Evolutionary conservation across 2,888 invertebrate species (phyloP), one percentile per base, ranked within the genome.

Genomic region (Drosophila nr. perissopoda): DNA sequence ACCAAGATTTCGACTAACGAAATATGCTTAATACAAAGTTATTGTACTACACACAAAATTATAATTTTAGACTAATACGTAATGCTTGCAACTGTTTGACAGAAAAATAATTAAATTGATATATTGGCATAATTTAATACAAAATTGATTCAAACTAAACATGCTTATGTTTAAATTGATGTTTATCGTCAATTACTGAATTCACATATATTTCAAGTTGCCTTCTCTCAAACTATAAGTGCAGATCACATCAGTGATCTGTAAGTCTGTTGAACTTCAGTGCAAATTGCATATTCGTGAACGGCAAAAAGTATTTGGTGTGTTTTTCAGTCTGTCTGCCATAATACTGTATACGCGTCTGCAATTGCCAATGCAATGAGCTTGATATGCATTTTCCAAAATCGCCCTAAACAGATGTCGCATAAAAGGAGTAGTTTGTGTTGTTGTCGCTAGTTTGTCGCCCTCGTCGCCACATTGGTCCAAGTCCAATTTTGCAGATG

Each of bases 301-400:
- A 54, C 48, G 51, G 69, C 60, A 62, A 72, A 77, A 84, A 87
- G 86, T 87, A 88, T 86, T 88, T 75, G 77, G 72, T 57, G 59
- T 70, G 72, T 62, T 70, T 58, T 62, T 64, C 63, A 49, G 54
- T 52, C 74, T 60, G 79, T 68, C 72, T 67, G 64, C 67, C 61
- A 65, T 62, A 76, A 68, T 64, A 54, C 52, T 18, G 65, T 52
- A 67, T 61, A 46, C 46, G 70, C 54, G 83, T 70, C 81, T 74
- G 84, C 83, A 83, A 86, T 87, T 88, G 83, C 64, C 88, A 86
- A 83, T 86, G 88, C 83, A 86, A 87, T 88, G 84, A 84, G 87
- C 81, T 78, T 80, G 88, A 87, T 87, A 88, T 83, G 88, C 85
- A 84, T 77, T 82, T 86, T 86, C 79, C 74, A 58, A 83, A 79